Conservation (phyloP, 2,888 invertebrate genomes). For the Drosophila buzzatii region DNA sequence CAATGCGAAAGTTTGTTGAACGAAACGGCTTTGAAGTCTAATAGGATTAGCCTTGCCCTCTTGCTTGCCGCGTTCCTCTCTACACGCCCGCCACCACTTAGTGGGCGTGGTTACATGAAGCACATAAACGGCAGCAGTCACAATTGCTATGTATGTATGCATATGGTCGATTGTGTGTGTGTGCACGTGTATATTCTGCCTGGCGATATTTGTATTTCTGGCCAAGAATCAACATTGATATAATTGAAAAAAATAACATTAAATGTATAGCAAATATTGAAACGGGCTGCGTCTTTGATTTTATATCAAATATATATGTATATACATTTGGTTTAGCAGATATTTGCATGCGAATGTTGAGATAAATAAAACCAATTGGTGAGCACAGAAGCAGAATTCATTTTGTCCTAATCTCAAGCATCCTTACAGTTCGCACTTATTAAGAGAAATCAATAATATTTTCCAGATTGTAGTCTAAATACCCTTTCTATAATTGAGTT, state of each 20-base stretch:
- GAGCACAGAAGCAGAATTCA: not conserved
- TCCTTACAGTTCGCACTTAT: not conserved
- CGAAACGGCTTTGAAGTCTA: conserved; percentile 79
- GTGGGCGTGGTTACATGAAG: conserved; percentile 50
- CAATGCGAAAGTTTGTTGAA: conserved; percentile 68
- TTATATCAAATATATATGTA: conserved; percentile 11
- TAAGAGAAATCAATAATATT: not conserved
- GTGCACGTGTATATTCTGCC: conserved; percentile 11
- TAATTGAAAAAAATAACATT: conserved; percentile 53
- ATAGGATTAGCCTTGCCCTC: conserved; percentile 67
- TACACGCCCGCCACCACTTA: conserved; percentile 24
- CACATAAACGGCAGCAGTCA: conserved; percentile 60
- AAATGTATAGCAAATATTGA: conserved; percentile 67
- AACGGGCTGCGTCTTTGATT: conserved; percentile 39
- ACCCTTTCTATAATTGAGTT: not conserved
- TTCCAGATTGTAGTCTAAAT: no score
- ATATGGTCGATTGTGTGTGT: conserved; percentile 16
- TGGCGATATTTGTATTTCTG: conserved; percentile 20
- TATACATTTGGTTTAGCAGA: conserved; percentile 7
- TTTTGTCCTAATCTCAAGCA: not conserved
- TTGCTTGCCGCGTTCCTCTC: not conserved
- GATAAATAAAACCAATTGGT: conserved; percentile 15
- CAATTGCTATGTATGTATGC: conserved; percentile 27
- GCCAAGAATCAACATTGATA: conserved; percentile 45
- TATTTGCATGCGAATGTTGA: not conserved